These are phyloP conservation scores for Sminthurinus aureus DNA, from an alignment of 2,888 invertebrate species.

Conservation along the genomic window DNA sequence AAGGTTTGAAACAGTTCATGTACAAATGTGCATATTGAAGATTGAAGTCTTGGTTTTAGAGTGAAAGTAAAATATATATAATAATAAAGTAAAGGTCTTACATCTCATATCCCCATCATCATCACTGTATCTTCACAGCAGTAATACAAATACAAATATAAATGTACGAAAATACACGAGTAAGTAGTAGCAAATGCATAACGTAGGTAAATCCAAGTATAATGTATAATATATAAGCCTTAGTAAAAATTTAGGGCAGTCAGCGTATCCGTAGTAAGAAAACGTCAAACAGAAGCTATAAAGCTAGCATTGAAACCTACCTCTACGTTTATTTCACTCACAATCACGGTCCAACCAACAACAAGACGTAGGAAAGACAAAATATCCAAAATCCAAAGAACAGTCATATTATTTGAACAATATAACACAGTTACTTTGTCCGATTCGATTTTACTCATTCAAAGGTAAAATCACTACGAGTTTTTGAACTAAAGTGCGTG, in stretches of 20 bases:
- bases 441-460: too few species aligned
- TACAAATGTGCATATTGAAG: not conserved
- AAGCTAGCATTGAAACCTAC: conserved; percentile 31
- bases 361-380: not conserved
- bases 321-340: conserved; percentile 27
- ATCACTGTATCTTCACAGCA: not conserved
- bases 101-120: conserved; percentile 1
- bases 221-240: too few species aligned
- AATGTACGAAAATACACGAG: not conserved
- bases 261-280: conserved; percentile 31
- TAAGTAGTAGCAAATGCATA: not conserved
- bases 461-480: not conserved
- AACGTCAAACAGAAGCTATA: conserved; percentile 27
- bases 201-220: not conserved
- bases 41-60: not conserved
- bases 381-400: not conserved
- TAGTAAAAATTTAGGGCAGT: conserved; percentile 35
- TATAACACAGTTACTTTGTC: too few species aligned
- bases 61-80: conserved; percentile 35
- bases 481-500: not conserved
- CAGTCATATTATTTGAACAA: too few species aligned
- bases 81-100: not conserved
- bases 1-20: not conserved
- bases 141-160: not conserved
- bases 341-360: conserved; percentile 6